Conservation (phyloP, 2,113 vertebrate species). For the Mohoua ochrocephala region DNA sequence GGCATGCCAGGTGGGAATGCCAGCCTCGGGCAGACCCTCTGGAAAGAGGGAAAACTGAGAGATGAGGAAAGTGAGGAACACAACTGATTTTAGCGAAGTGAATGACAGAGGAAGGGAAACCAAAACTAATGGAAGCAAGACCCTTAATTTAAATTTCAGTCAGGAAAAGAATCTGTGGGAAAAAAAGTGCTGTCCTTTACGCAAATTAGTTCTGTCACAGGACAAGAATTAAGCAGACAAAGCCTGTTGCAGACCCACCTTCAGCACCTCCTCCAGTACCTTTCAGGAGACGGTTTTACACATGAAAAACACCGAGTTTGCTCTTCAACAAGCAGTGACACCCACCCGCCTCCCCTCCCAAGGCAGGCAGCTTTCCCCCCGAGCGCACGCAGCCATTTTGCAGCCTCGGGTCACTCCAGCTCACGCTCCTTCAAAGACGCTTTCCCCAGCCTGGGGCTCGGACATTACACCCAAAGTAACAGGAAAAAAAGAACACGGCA, state of each 20-base stretch:
- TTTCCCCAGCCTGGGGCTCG: background rate
- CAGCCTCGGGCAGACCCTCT: background rate
- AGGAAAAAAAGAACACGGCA: background rate
- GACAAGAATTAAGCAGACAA: background rate
- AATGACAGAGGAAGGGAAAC: background rate
- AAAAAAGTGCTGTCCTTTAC: background rate
- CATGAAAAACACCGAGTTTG: background rate
- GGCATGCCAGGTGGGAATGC: background rate
- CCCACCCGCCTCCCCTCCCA: accelerated
- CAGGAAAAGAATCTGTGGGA: background rate
- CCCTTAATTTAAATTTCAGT: background rate
- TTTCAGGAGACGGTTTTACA: background rate
- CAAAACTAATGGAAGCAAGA: background rate
- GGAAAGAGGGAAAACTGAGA: background rate
- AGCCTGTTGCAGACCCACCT: background rate
- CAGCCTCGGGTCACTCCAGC: background rate
- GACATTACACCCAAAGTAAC: accelerated
- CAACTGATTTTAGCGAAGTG: background rate
- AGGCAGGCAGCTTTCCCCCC: background rate
- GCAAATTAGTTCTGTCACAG: background rate
- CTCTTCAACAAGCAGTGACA: background rate
- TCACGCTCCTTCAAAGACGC: background rate
- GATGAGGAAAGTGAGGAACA: background rate
- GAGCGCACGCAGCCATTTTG: accelerated
- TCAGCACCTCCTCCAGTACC: background rate